Base-by-base conservation (phyloP, 1,140 invertebrate species). In the Scaptodrosophila lebanonensis region DNA sequence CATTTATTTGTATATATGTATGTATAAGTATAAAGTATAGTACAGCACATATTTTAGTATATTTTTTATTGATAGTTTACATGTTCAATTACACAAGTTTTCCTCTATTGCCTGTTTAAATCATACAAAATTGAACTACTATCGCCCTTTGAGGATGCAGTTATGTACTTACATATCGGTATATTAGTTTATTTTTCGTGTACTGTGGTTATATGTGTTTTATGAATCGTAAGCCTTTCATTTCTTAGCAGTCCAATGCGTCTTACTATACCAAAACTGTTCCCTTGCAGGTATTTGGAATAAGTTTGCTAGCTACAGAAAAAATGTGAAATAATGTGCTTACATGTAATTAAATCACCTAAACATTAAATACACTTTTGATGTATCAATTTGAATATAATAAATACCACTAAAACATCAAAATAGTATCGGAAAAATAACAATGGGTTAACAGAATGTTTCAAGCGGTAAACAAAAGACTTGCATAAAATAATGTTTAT, bases 241-340 rank as follows among this genome's bases (percentile, higher is more conserved):
- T 58, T 68, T 20, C 30, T 36, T 56, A 58, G 57, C 62, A 72
- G 45, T 73, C 58, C 43, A 68, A 63, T 69, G 66, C 66, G 59
- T 27, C 60, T 48, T 35, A 48, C 68, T 59, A 75, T 65, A 73
- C 60, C 69, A 39, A 51, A 33, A 50, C 71, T 60, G 36, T 77
- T 72, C 54, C 64, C 64, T 29, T 65, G 39, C 61, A 65, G 32
- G 42, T 42, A 65, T 72, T 71, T 66, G 35, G 68, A 79, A 56
- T 68, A 79, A 73, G 73, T 79, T 77, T 38, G 45, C 73, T 79
- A 79, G 56, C 73, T 79, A 79, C 42, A 47, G 30, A 53, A 40
- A 38, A 52, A 59, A 45, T n/a, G n/a, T n/a, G n/a, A n/a, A n/a
- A n/a, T n/a, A n/a, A n/a, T n/a, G n/a, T n/a, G n/a, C n/a, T n/a